A percentile compares a stretch with the other conserved stretches of the same genome.
Evolutionary conservation across 2,113 vertebrate species (phyloP).

Genomic region (Mesocricetus auratus): DNA sequence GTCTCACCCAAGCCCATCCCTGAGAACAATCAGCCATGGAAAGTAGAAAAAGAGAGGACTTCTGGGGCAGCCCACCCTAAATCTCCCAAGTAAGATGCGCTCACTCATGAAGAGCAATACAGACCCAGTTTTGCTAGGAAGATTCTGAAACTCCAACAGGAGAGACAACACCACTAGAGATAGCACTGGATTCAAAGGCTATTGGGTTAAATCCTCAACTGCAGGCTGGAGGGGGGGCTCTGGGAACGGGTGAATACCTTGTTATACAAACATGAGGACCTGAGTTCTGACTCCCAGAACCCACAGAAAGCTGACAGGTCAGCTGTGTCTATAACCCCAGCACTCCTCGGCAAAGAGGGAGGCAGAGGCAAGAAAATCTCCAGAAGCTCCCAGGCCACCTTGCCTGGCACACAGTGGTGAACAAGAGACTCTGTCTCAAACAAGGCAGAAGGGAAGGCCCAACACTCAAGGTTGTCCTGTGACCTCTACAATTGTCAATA

Average conservation of each 20-base stretch:
- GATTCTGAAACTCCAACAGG: neutral
- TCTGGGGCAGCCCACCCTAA: neutral
- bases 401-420: neutral
- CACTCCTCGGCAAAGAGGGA: neutral
- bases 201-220: neutral
- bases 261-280: neutral
- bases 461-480: neutral
- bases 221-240: neutral
- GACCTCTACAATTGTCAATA: neutral
- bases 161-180: neutral
- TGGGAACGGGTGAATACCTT: neutral
- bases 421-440: neutral
- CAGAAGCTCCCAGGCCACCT: neutral
- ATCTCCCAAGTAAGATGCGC: no score
- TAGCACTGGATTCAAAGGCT: neutral
- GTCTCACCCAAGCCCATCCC: fast-evolving
- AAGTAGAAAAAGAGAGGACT: neutral
- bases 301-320: neutral
- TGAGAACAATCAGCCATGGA: neutral
- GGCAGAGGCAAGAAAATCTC: neutral
- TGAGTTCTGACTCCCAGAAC: neutral
- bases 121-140: neutral
- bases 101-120: fast-evolving
- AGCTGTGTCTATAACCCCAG: neutral
- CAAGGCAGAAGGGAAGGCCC: neutral